Conservation (phyloP, 2,888 invertebrate genomes). For the Andrena fulva region DNA sequence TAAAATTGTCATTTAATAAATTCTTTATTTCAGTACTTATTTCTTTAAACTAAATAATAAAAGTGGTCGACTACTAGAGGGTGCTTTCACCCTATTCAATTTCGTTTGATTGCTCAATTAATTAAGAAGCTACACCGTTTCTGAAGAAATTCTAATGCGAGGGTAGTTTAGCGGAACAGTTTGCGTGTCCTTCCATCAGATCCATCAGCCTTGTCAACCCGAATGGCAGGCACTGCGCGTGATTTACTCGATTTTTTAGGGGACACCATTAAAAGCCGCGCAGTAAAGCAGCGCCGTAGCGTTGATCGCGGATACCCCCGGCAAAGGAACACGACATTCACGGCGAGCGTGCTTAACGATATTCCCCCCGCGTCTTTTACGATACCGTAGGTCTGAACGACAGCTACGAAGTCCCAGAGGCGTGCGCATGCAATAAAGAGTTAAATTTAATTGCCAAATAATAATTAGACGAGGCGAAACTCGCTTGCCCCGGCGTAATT, state of each 20-base stretch:
- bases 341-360: slow-evolving; percentile 54
- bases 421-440: slow-evolving; percentile 60
- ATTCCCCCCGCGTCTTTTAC: slow-evolving; percentile 56
- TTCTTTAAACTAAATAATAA: too few relatives aligned
- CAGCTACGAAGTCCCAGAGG: slow-evolving; percentile 19
- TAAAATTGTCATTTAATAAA: too few relatives aligned
- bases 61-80: too few relatives aligned
- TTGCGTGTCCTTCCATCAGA: not conserved
- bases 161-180: not conserved
- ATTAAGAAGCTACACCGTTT: too few relatives aligned
- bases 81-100: too few relatives aligned
- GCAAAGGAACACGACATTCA: slow-evolving; percentile 43
- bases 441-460: slow-evolving; percentile 69
- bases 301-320: slow-evolving; percentile 47
- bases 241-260: slow-evolving; percentile 41
- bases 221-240: not conserved
- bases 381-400: slow-evolving; percentile 39
- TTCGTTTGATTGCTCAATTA: too few relatives aligned
- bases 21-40: too few relatives aligned
- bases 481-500: slow-evolving; percentile 46
- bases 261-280: slow-evolving; percentile 35
- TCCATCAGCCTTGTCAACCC: not conserved
- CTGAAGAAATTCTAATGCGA: not conserved
- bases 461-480: slow-evolving; percentile 64
- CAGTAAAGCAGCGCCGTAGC: slow-evolving; percentile 11